Base-by-base conservation (phyloP, 2,888 invertebrate genomes). In the Chalcis sispes region DNA sequence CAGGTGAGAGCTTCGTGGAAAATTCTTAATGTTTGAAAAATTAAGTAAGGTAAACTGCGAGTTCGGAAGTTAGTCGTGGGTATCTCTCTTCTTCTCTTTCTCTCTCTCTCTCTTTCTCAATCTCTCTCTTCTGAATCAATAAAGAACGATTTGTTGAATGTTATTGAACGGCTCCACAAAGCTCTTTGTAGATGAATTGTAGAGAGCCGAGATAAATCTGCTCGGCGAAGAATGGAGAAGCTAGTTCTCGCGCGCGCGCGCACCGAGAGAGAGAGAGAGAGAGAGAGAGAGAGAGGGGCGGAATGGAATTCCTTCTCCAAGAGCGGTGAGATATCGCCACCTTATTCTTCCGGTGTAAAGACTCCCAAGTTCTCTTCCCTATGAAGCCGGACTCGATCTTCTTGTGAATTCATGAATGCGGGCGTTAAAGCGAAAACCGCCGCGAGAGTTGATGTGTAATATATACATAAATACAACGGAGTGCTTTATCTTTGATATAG, bases 101-200 rank as follows among this genome's bases (percentile, higher is more conserved):
- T 5, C 10, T 18, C 25, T 54, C 54, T 36, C 20, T 10, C 29
- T 29, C 29, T 15, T 4, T 56, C 56, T 52, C 18, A 1, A 8
- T 10, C 20, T 5, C 10, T 18, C 61, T 1, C n/a, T 20, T 25
- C 29, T 29, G 72, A 77, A 77, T 77, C 73, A 77, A 70, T 72
- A 65, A n/a, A n/a, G 61, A 66, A 54, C 73, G 73, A 77, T 77
- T 73, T 77, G 77, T 73, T 48, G 73, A 71, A 71, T 70, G 70
- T 70, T 73, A 73, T 70, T 54, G 70, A 77, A 73, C 67, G 69
- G 72, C 59, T 71, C 54, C 36, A 1, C 46, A 36, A 29, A 32
- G 58, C 27, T 29, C 36, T 59, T 29, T 1, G 36, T 15, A 18
- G 72, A 66, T 73, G 73, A 73, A 74, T 70, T 56, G 40, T 67